These are phyloP conservation scores for Glaucomys volans DNA, from an alignment of 2,113 vertebrate species.

Conservation along the genomic window DNA sequence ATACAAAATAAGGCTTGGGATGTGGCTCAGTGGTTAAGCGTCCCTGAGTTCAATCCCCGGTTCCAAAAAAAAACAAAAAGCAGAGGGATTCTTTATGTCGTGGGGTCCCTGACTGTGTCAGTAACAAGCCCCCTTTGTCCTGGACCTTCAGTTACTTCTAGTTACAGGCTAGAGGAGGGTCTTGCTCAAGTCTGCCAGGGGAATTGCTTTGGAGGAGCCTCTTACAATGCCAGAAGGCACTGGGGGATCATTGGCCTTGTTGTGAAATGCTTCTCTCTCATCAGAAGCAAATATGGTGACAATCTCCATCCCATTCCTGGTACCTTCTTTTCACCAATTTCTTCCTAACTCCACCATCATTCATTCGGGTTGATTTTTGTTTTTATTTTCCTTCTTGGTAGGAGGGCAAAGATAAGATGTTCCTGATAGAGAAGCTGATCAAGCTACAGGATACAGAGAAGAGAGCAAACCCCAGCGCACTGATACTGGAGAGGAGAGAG, in stretches of 20 bases:
- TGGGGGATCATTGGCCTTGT: not conserved
- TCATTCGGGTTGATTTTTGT: not conserved
- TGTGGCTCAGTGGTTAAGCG: too few species aligned
- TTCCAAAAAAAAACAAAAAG: too few species aligned
- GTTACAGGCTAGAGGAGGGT: not conserved
- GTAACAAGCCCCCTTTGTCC: not conserved
- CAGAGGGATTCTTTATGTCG: too few species aligned
- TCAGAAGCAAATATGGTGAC: not conserved
- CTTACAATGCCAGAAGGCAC: not conserved
- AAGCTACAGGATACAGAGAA: constrained; percentile 82
- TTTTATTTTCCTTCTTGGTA: constrained; percentile 79
- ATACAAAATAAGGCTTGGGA: too few species aligned
- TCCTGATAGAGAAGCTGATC: constrained; percentile 89
- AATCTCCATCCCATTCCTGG: not conserved
- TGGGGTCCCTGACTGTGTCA: not conserved
- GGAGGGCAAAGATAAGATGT: constrained; percentile 94
- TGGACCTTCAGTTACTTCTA: not conserved
- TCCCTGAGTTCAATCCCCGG: too few species aligned
- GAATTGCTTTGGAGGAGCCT: not conserved
- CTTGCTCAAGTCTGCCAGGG: not conserved
- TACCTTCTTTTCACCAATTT: not conserved
- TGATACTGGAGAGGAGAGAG: not conserved
- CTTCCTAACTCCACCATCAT: not conserved
- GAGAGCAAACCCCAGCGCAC: not conserved
- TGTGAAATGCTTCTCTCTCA: not conserved